Conservation (phyloP, 2,113 vertebrate species). For the Elephantulus edwardii region DNA sequence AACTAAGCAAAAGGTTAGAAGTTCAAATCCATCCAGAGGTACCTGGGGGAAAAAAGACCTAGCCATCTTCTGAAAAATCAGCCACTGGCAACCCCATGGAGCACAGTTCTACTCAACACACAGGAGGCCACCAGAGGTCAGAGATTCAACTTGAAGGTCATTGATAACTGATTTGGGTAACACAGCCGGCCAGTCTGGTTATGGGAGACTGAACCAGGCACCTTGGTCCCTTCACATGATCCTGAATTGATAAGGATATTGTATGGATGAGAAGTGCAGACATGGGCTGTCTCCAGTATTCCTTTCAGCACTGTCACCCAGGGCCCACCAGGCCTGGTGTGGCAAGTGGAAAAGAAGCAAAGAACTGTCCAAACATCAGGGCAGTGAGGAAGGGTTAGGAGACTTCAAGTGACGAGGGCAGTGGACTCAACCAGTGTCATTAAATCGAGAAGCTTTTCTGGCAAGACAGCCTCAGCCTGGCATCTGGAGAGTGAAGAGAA, state of each 20-base stretch:
- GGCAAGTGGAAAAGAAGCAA: neutral
- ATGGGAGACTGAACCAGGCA: neutral
- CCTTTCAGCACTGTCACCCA: fast-evolving
- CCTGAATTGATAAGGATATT: neutral
- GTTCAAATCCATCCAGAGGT: neutral
- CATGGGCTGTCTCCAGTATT: neutral
- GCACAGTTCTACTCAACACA: neutral
- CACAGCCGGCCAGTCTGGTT: neutral
- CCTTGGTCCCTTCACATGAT: neutral
- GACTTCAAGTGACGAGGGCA: neutral
- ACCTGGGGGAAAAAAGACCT: neutral
- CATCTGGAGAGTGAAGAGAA: neutral
- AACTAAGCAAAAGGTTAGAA: neutral
- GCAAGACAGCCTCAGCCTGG: neutral
- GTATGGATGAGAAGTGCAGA: neutral
- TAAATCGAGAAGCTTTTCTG: neutral
- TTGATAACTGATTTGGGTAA: too few relatives aligned
- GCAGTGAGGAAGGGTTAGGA: fast-evolving
- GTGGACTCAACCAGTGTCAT: neutral
- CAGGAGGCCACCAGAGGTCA: neutral
- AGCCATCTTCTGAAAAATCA: neutral
- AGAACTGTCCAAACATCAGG: neutral
- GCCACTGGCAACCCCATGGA: neutral
- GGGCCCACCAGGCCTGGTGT: neutral
- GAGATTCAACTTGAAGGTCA: too few relatives aligned